Base-by-base conservation (phyloP, 2,888 invertebrate genomes). In the Luperina nickerlii region DNA sequence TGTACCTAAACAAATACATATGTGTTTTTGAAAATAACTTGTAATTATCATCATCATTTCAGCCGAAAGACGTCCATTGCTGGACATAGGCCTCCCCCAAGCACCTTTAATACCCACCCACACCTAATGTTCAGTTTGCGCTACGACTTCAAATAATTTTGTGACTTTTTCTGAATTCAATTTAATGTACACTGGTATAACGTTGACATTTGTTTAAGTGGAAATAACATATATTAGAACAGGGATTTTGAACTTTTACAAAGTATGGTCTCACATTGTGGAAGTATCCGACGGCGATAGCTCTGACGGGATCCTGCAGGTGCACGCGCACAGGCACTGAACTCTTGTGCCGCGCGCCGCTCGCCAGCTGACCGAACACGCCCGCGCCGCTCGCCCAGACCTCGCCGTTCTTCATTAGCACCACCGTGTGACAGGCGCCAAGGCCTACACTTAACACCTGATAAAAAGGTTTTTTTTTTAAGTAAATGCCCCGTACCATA, bases 301-400 rank as follows among this genome's bases (percentile, higher is more conserved):
- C 88, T 0, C 91, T 93, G 2, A 97, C 96, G 5, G 93, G 91
- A 5, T 96, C 96, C 0, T 90, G 85, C 6, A 96, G 81, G 1
- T 90, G 79, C 63, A 97, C 97, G 89, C 94, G 97, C 27, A 97
- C 90, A 0, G 98, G 98, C 90, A 95, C 96, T 0, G 98, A 97
- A 87, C 97, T 97, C 93, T 98, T 98, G 78, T 96, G 95, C 13
- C 97, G 94, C 9, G 79, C 62, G 38, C 94, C 97, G 69, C 93
- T 96, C 67, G 98, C 98, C 48, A 99, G 96, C 93, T 99, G 98
- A 0, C 98, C 98, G 94, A 98, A 98, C 87, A 98, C 97, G 85
- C 98, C 98, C 78, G 98, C 98, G 42, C 98, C 98, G 91, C 97
- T 97, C 38, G 97, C 97, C 93, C 96, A 97, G 74, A 98, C 97